A percentile compares a stretch with the other conserved stretches of the same genome.
These are phyloP conservation scores for Chionis minor DNA, from an alignment of 2,113 vertebrate species.

Conservation along the genomic window DNA sequence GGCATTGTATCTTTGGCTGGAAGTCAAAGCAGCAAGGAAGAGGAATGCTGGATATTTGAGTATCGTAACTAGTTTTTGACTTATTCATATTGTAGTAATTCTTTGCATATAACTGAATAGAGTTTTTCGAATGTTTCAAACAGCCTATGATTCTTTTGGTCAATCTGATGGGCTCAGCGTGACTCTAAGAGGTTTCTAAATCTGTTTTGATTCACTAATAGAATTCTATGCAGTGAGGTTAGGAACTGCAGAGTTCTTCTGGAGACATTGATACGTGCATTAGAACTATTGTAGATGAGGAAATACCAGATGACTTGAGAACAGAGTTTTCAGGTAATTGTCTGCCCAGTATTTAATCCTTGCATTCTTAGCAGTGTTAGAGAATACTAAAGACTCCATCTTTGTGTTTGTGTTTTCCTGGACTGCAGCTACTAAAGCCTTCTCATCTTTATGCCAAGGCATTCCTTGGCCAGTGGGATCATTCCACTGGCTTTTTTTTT, in stretches of 20 bases:
- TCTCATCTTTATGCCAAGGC: not conserved
- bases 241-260: not conserved
- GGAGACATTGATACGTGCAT: not conserved
- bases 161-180: not conserved
- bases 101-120: not conserved
- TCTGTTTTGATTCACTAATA: not conserved
- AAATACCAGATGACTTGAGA: not conserved
- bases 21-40: not conserved
- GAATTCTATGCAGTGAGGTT: not conserved
- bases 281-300: not conserved
- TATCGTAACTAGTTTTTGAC: not conserved
- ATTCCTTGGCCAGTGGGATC: not conserved
- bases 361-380: not conserved
- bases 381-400: not conserved
- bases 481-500: not conserved
- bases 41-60: not conserved
- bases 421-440: not conserved
- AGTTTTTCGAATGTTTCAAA: not conserved
- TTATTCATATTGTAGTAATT: not conserved
- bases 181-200: not conserved
- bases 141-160: not conserved
- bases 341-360: not conserved
- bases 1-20: not conserved
- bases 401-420: not conserved
- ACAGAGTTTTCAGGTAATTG: not conserved